Conservation (phyloP, 2,113 vertebrate genomes). For the Silurus glanis region DNA sequence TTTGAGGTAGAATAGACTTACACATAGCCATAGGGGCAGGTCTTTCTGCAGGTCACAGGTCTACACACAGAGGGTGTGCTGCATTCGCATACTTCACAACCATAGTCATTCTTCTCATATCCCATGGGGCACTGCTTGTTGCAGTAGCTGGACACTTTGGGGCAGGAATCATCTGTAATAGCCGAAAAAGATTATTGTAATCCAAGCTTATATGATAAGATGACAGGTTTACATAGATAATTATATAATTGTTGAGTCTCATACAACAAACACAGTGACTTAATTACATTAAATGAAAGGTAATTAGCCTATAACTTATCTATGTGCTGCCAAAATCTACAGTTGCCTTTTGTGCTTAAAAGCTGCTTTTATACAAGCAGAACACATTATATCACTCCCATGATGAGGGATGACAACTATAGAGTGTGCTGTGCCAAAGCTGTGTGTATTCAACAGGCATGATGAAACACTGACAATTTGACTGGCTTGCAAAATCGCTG, state of each 20-base stretch:
- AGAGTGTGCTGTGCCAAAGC: background rate
- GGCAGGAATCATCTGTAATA: slow-evolving; percentile 77
- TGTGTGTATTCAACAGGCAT: background rate
- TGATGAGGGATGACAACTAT: background rate
- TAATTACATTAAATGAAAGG: background rate
- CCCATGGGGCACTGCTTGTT: slow-evolving; percentile 73
- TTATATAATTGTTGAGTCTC: too few species aligned
- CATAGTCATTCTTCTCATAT: slow-evolving; percentile 71
- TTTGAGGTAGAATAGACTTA: slow-evolving; percentile 62
- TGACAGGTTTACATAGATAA: background rate
- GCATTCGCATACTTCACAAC: slow-evolving; percentile 79
- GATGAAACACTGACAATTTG: background rate
- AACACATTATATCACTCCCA: background rate
- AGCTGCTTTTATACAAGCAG: background rate
- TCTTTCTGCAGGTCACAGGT: slow-evolving; percentile 76
- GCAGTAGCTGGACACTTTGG: slow-evolving; percentile 71
- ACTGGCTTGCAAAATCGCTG: background rate
- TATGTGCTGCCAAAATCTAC: background rate
- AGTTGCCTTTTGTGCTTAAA: background rate
- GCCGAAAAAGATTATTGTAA: slow-evolving; percentile 5
- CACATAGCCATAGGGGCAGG: slow-evolving; percentile 78
- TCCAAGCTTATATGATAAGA: background rate
- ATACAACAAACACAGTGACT: background rate
- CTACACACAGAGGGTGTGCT: slow-evolving; percentile 67
- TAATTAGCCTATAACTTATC: background rate